Conservation (phyloP, 2,888 invertebrate species). For the Calameuta filiformis region DNA sequence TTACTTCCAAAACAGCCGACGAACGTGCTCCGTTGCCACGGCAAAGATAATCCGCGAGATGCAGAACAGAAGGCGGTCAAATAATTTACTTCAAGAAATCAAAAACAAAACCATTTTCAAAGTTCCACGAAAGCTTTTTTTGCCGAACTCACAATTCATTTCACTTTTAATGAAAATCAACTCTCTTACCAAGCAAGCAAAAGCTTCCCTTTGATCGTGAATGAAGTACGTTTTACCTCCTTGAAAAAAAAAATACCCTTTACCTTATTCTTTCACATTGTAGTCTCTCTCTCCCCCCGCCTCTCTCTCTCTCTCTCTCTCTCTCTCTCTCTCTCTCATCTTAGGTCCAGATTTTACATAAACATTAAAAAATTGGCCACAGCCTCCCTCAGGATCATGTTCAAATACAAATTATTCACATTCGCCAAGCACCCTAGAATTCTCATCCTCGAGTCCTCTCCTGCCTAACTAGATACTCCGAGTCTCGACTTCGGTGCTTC, state of each 20-base stretch:
- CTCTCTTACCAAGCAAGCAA: not conserved
- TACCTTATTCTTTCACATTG: no score
- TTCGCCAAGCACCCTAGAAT: not conserved
- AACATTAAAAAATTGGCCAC: not conserved
- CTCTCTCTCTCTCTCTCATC: not conserved
- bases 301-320: no score
- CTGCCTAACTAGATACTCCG: not conserved
- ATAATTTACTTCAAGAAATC: not conserved
- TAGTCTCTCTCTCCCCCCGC: no score
- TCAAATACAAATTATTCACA: not conserved
- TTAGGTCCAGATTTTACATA: not conserved
- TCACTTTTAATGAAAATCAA: not conserved
- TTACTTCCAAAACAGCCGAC: not conserved
- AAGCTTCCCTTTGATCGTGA: not conserved
- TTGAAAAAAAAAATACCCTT: no score
- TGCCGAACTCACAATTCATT: not conserved
- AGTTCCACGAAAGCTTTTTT: not conserved
- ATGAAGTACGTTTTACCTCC: not conserved
- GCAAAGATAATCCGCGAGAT: not conserved
- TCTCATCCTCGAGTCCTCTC: not conserved
- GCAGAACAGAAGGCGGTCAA: not conserved
- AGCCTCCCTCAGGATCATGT: not conserved
- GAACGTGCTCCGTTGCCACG: not conserved
- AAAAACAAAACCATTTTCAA: not conserved
- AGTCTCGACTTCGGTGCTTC: not conserved